phyloP scores from a whole-genome alignment of 1,140 invertebrate genomes.

The Oreohelix idahoensis region DNA sequence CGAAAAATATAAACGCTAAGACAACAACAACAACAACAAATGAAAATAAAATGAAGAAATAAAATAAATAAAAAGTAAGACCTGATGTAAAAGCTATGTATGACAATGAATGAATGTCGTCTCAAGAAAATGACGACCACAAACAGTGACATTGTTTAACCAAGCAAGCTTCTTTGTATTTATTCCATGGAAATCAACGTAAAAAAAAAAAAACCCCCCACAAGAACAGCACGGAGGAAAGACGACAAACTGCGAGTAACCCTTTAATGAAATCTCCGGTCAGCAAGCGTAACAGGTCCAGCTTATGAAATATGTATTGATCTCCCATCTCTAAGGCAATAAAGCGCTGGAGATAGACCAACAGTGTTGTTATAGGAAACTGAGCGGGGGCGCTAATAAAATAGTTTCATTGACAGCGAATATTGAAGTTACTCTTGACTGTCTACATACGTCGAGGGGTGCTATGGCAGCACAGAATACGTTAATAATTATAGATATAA shows the following conservation, averaged over 20 bases:
- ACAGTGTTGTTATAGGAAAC: not conserved
- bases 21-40: no score
- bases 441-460: not conserved
- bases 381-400: not conserved
- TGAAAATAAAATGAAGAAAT: no score
- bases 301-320: slow-evolving; percentile 10
- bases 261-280: not conserved
- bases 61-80: no score
- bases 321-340: not conserved
- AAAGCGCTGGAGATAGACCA: not conserved
- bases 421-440: not conserved
- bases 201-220: not conserved
- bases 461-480: not conserved
- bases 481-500: not conserved
- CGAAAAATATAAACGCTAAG: no score
- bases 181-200: no score
- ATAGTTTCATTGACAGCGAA: not conserved
- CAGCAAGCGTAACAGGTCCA: not conserved
- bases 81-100: no score
- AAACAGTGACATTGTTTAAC: no score
- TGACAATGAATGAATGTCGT: no score
- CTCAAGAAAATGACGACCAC: no score
- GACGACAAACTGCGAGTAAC: not conserved
- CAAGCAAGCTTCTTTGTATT: no score
- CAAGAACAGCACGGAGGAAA: not conserved